A percentile compares a stretch with the other conserved stretches of the same genome.
Evolutionary conservation across 1,140 invertebrate species (phyloP).

Genomic region (Phenacoccus solenopsis): DNA sequence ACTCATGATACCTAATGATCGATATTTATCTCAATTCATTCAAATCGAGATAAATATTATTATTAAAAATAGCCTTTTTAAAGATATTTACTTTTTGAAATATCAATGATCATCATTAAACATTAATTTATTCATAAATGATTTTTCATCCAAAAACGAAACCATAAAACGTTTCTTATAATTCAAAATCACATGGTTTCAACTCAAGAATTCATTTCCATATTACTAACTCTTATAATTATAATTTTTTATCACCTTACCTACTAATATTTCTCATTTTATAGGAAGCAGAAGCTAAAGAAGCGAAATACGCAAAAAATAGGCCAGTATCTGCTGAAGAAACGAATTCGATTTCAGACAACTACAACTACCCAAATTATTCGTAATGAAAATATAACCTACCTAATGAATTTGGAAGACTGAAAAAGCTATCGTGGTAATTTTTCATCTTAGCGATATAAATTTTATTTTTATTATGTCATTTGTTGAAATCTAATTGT

Average conservation of each 20-base stretch:
- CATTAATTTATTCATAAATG: too few relatives aligned
- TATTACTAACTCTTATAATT: neutral
- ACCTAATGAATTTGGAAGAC: neutral
- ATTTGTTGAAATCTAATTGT: neutral
- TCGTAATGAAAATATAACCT: neutral
- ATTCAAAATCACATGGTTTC: too few relatives aligned
- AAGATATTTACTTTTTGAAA: too few relatives aligned
- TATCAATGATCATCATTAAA: too few relatives aligned
- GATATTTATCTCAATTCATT: too few relatives aligned
- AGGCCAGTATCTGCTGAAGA: neutral
- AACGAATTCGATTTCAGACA: neutral
- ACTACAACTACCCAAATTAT: neutral
- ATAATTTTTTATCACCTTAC: neutral
- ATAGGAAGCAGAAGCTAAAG: neutral
- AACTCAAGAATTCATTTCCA: too few relatives aligned
- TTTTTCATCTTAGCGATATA: neutral
- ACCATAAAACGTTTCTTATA: too few relatives aligned
- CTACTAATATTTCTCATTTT: neutral
- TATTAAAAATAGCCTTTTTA: too few relatives aligned
- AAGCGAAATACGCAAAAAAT: neutral
- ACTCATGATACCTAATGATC: too few relatives aligned
- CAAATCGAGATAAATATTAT: too few relatives aligned
- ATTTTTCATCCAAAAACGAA: too few relatives aligned
- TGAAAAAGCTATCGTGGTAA: neutral
- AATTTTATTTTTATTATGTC: neutral